Evolutionary conservation across 35 echinoderm and acorn worm species (phyloP).

Genomic region (Heliocidaris erythrogramma): DNA sequence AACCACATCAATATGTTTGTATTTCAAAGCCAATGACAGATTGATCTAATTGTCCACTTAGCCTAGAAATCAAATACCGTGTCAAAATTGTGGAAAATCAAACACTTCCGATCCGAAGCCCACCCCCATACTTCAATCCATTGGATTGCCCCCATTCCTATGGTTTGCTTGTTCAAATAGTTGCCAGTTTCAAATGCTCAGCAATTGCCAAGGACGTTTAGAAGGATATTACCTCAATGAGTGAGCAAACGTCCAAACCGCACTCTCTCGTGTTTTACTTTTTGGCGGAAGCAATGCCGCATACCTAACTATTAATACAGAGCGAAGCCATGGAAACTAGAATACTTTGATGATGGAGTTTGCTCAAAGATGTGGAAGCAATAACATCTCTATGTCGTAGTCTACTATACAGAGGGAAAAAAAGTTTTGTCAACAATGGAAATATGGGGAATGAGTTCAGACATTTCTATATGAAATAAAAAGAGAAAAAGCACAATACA

Average conservation of each 20-base stretch:
- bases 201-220: neutral
- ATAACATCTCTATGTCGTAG: neutral
- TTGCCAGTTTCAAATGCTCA: neutral
- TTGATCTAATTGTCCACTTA: neutral
- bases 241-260: neutral
- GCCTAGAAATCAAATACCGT: constrained; percentile 2
- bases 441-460: neutral
- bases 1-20: neutral
- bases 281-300: neutral
- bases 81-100: neutral
- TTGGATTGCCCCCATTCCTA: neutral
- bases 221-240: neutral
- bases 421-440: neutral
- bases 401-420: neutral
- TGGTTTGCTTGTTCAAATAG: neutral
- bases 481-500: neutral
- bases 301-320: neutral
- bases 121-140: neutral
- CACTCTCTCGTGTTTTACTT: neutral
- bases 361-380: neutral
- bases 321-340: neutral
- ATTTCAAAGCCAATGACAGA: neutral
- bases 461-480: neutral
- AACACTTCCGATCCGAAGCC: neutral
- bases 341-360: neutral